Evolutionary conservation across 1,140 invertebrate species (phyloP), one percentile per base, ranked within the genome.

Genomic region (Meloidogyne chitwoodi): DNA sequence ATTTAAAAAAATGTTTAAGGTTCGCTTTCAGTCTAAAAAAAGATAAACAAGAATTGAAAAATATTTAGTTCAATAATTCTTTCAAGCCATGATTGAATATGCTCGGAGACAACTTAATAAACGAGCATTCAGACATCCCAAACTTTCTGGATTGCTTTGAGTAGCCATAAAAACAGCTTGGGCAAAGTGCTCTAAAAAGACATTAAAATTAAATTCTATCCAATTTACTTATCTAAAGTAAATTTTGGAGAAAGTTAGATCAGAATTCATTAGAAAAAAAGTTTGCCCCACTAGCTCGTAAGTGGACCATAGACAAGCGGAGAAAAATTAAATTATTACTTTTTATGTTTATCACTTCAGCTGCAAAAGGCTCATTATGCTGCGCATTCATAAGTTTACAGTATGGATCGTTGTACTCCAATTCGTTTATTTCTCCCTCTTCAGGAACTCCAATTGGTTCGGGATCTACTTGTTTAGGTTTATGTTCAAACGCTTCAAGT

Each of bases 341-440:
- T 80, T 79, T 78, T 26, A 78, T 79, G 48, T 78, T 79, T 22
- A 27, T 38, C 8, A 78, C 41, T 27, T 78, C 78, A 10, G 34
- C 34, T 22, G 41, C 76, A 41, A 78, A 61, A 64, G 78, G 41
- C 27, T 78, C 77, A 44, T 56, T 44, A 64, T 78, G 77, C 38
- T 78, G 77, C 5, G 77, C 77, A 67, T 78, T 80, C n/a, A 75
- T 77, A 27, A 78, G 29, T 71, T 78, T 78, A 75, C 77, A 78
- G 67, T 78, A 78, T 16, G 77, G 77, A 70, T 78, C 77, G 11
- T 63, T 75, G 44, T 78, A 78, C 22, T 78, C 77, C 3, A 80
- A 4, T 31, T 78, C 77, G 24, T 63, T 78, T 24, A 67, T 68
- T 66, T 73, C 62, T 4, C 78, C 77, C 16, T 80, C 68, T 19